Evolutionary conservation across 2,797 vertebrate genomes (phyloP).

Genomic region (Adelosebastes latens): DNA sequence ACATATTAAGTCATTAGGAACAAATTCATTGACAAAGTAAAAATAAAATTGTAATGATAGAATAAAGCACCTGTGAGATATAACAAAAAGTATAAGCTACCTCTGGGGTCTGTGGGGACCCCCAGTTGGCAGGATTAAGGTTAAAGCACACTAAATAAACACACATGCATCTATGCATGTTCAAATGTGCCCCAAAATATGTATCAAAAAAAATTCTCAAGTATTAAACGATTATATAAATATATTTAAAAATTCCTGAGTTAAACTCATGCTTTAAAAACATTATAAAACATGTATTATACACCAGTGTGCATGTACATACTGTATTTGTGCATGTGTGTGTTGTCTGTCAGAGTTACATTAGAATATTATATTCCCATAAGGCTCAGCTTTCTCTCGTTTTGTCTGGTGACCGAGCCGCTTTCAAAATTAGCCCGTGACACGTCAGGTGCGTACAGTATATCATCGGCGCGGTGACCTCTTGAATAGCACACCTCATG

Average conservation of each 20-base stretch:
- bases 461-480: slow-evolving; percentile 61
- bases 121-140: not conserved
- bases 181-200: not conserved
- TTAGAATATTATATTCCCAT: slow-evolving; percentile 39
- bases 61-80: not conserved
- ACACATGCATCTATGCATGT: not conserved
- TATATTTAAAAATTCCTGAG: not conserved
- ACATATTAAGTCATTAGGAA: not conserved
- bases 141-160: not conserved
- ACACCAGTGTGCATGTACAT: not conserved
- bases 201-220: not conserved
- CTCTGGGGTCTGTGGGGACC: not conserved
- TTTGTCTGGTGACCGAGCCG: slow-evolving; percentile 33
- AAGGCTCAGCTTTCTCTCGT: slow-evolving; percentile 48
- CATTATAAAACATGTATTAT: not conserved
- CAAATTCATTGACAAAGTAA: not conserved
- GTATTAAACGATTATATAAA: not conserved
- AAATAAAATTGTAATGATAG: not conserved
- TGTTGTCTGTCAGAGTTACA: slow-evolving; percentile 20
- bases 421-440: slow-evolving; percentile 65
- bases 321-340: not conserved
- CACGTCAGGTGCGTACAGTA: slow-evolving; percentile 71
- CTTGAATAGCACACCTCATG: slow-evolving; percentile 63
- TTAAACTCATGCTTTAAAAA: not conserved
- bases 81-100: not conserved